phyloP scores from a whole-genome alignment of 2,888 invertebrate genomes.

The Clepsis dumicolana region DNA sequence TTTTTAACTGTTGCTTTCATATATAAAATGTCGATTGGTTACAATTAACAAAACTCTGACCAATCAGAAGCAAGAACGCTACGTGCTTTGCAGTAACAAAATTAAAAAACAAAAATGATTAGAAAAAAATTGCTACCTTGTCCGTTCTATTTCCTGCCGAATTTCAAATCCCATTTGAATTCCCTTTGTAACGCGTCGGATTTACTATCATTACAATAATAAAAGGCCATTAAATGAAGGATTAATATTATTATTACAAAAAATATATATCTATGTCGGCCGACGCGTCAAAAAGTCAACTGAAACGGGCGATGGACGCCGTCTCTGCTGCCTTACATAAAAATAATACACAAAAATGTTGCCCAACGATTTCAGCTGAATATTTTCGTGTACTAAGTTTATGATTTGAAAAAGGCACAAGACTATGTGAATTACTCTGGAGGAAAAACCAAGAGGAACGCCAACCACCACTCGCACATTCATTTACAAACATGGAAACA shows the following conservation, averaged over 20 bases:
- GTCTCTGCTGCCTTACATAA: background rate
- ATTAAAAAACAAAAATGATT: background rate
- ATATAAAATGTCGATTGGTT: background rate
- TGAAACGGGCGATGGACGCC: background rate
- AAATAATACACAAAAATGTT: slow-evolving; percentile 4
- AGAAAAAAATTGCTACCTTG: background rate
- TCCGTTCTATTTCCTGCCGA: background rate
- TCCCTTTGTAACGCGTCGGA: slow-evolving; percentile 6
- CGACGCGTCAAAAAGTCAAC: slow-evolving; percentile 21
- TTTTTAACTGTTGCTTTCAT: background rate
- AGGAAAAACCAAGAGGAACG: slow-evolving; percentile 1
- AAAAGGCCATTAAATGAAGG: slow-evolving; percentile 39
- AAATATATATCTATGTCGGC: slow-evolving; percentile 36
- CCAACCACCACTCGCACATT: background rate
- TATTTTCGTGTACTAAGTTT: slow-evolving; percentile 11
- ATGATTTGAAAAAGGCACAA: background rate
- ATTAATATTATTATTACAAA: slow-evolving; percentile 41
- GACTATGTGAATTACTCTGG: background rate
- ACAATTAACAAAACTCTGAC: background rate
- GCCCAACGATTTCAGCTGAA: background rate
- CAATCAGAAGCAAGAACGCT: background rate
- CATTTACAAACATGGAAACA: no score
- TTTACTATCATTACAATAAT: slow-evolving; percentile 35
- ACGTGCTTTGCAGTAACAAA: background rate
- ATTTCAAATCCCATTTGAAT: slow-evolving; percentile 1